phyloP scores from a whole-genome alignment of 2,113 vertebrate genomes.

The Anhinga rufa region DNA sequence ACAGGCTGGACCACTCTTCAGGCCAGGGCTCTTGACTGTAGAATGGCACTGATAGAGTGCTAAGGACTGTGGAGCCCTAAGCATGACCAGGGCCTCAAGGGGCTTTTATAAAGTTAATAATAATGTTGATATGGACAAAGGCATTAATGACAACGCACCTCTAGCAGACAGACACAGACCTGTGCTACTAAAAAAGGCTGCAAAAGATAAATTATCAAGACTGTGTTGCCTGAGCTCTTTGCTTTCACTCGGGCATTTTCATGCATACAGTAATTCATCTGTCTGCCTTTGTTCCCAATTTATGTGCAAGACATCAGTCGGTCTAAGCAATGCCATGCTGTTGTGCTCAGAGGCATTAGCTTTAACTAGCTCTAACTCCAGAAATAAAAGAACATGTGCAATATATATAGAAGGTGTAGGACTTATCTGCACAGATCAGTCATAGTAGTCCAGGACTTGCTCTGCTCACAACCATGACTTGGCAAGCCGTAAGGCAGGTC shows the following conservation, averaged over 20 bases:
- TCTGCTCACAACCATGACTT: background rate
- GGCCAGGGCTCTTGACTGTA: background rate
- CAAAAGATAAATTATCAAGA: background rate
- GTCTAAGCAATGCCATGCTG: background rate
- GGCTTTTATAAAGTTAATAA: background rate
- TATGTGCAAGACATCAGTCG: background rate
- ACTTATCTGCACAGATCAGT: background rate
- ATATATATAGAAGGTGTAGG: background rate
- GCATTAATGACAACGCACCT: rapidly evolving
- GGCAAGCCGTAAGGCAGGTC: background rate
- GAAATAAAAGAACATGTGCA: background rate
- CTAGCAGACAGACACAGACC: background rate
- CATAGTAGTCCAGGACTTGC: background rate
- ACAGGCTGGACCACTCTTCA: too few species aligned
- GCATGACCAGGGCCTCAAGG: background rate
- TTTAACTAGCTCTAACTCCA: background rate
- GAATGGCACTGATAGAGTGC: background rate
- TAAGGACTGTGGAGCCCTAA: background rate
- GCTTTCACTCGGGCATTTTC: background rate
- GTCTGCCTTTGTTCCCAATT: background rate
- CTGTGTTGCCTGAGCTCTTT: background rate
- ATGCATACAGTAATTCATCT: background rate
- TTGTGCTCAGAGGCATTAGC: background rate
- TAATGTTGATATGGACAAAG: background rate
- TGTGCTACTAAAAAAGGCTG: background rate